Evolutionary conservation across 2,113 vertebrate species (phyloP), one percentile per base, ranked within the genome.

Genomic region (Chaetodon auriga): DNA sequence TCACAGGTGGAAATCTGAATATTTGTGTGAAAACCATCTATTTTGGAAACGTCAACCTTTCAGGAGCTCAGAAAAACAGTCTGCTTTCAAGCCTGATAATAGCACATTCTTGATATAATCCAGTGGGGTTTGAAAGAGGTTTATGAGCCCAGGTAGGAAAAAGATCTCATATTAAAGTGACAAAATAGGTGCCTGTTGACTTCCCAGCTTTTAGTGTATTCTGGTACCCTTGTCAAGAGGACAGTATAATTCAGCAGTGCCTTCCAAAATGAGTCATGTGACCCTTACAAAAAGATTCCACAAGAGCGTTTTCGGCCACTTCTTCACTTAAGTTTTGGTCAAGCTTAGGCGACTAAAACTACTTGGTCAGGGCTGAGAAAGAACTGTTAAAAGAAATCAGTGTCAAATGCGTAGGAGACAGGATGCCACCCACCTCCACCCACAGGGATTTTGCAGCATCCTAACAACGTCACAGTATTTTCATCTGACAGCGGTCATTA

Each of bases 31-130:
- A 45, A 41, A 41, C 30, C n/a, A n/a, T 14, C 2, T 18, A 12
- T 78, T 11, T 65, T 49, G 36, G 19, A 85, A 84, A 84, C 82
- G 68, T 82, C 6, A 35, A 16, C 25, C 21, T 63, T 60, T 51
- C 18, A 41, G 38, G 36, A 45, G 68, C 18, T 30, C 15, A 79
- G 45, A 71, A 60, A 77, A 69, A 48, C 16, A 46, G 18, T 7
- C 6, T 68, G 61, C 23, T 41, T 49, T 66, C 7, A 45, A 35
- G n/a, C 53, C 21, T 36, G 18, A 36, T 35, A 53, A 38, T 46
- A 57, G 10, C 23, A 57, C 14, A 13, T 61, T 60, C 46, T 53
- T 71, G n/a, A 51, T 35, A 65, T 66, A 25, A 80, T 49, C 14
- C 19, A 41, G 4, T 43, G 25, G 43, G 49, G 3, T 38, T 79